Evolutionary conservation across 2,113 vertebrate species (phyloP), one percentile per base, ranked within the genome.

Genomic region (Trogon surrucura): DNA sequence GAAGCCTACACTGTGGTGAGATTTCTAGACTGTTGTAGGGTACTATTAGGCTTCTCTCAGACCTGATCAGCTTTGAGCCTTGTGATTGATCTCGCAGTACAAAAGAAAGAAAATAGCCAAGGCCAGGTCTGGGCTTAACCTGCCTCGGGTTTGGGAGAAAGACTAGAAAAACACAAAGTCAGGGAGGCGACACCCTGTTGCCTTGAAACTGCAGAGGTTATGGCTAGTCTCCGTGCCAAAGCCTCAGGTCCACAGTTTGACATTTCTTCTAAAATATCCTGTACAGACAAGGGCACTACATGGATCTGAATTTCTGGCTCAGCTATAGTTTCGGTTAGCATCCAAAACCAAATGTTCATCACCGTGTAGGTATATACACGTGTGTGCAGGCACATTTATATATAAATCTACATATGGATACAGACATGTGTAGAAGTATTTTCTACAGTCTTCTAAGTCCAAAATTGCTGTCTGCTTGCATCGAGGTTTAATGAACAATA

Each of bases 341-440:
- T 44, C n/a, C n/a, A 27, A 44, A 32, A 73, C 29, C 11, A 82
- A 50, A 32, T 17, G 12, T 53, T 41, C 70, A 62, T 29, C 41
- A 51, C 19, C 18, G 47, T 4, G 0, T 45, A 77, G 34, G 8
- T 41, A 30, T 17, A 56, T 29, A 25, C 17, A 25, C 30, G 14
- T 29, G 14, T 29, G 27, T 54, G 53, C 30, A 8, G 29, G 53
- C 53, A 62, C 36, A 41, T 19, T 9, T 61, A 45, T n/a, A 12
- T 16, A 23, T 22, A 6, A 23, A 15, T 67, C 14, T 22, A n/a
- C 23, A 13, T 16, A n/a, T n/a, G 11, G 13, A 57, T 29, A 45
- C 2, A 23, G 12, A 57, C 5, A 36, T 2, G 32, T 0, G 0
- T 23, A 36, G 36, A 36, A 36, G 36, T 36, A 32, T 15, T 72